phyloP scores from a whole-genome alignment of 2,888 invertebrate species.

The Psylliodes chrysocephalus region DNA sequence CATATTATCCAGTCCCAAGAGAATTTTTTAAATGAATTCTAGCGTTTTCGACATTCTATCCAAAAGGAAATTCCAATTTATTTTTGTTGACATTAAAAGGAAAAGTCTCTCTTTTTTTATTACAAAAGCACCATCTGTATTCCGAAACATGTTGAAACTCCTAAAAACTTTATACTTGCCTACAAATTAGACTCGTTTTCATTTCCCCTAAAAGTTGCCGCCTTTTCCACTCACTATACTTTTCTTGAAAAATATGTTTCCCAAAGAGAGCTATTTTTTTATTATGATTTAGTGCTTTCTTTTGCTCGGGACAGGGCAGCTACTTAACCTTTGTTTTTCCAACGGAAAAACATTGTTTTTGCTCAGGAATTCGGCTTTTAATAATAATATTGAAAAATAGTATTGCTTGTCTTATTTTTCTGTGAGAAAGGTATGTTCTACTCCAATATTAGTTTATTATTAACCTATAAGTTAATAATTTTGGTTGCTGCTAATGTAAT shows the following conservation, averaged over 20 bases:
- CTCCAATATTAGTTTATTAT: too few species aligned
- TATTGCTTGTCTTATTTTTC: too few species aligned
- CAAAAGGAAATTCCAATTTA: constrained; percentile 11
- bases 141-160: constrained; percentile 8
- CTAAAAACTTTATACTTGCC: constrained; percentile 3
- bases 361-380: neutral
- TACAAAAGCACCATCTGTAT: constrained; percentile 17
- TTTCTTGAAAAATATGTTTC: neutral
- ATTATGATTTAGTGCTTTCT: neutral
- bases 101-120: neutral
- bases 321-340: neutral
- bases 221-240: neutral
- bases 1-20: neutral
- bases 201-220: neutral
- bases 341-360: neutral
- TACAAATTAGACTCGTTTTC: constrained; percentile 4
- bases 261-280: neutral
- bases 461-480: too few species aligned
- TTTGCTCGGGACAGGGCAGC: neutral
- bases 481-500: too few species aligned
- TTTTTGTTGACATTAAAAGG: constrained; percentile 5
- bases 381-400: too few species aligned
- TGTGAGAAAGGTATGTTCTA: too few species aligned
- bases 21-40: constrained; percentile 8
- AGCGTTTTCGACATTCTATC: neutral